Evolutionary conservation across 2,888 invertebrate genomes (phyloP), one percentile per base, ranked within the genome.

Genomic region (Drosophila mettleri): DNA sequence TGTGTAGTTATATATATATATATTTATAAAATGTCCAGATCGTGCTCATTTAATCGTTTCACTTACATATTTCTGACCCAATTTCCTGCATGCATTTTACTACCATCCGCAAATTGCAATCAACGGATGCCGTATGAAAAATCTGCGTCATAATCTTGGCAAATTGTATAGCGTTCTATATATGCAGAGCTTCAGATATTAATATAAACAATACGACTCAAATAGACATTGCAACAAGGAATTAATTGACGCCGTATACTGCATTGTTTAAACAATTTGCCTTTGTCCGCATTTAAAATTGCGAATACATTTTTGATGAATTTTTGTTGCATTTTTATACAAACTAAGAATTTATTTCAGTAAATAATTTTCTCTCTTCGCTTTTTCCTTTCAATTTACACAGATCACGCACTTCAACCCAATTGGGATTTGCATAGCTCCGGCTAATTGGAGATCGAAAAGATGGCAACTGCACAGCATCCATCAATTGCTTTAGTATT

Each of bases 401-500:
- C 62, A 72, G 86, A 69, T 67, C 68, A 80, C 64, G 68, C 66
- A 69, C 57, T 39, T 57, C 34, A 45, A 36, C 34, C 36, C 31
- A n/a, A 48, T 74, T 54, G 24, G 63, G 46, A 69, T 68, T 73
- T 65, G 69, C 63, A 45, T 38, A 22, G 62, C 53, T 36, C 43
- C 31, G 20, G 18, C 61, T 53, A 81, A 78, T 87, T 84, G 52
- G n/a, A 59, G 61, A 76, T 67, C 69, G 61, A 72, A 65, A 65
- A 55, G n/a, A 65, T 63, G 71, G 74, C 58, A 78, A 71, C 45
- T 46, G 54, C 51, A 45, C 12, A 27, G 36, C 58, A 68, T 65
- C 73, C 51, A 55, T 78, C 86, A 76, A 86, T 88, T 77, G 86
- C 70, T 72, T 76, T 89, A 63, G 59, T 90, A 57, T 78, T 90